Evolutionary conservation across 2,888 invertebrate species (phyloP), one percentile per base, ranked within the genome.

Genomic region (Bibio marci): DNA sequence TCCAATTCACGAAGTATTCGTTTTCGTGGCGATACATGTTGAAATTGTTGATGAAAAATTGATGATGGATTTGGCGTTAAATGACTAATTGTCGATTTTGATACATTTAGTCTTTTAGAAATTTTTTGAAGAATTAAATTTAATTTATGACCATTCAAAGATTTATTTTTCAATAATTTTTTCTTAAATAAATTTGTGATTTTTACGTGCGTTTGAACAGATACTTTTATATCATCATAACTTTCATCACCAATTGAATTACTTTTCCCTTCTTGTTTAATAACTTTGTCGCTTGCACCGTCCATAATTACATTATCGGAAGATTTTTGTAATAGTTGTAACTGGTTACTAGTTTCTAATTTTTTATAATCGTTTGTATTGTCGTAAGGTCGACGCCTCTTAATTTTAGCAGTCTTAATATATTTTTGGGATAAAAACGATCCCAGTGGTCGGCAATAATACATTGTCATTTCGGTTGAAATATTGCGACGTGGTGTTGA

Each of bases 1-100:
- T 86, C 86, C 54, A 86, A 69, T 58, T 86, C 85, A 39, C 83
- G 71, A 44, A 86, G 64, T 59, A 85, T 79, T 48, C 86, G 71
- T 56, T 86, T 86, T 30, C 86, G 69, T 37, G 86, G 86, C 43
- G 85, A 85, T 22, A 85, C 81, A 50, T 62, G 59, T 43, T 62
- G 61, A 43, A 59, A 59, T 45, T 58, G 58, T 44, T 57, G 55
- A 7, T 32, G 19, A 28, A 38, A 32, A 11, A 60, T 52, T 50
- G 58, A 54, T 38, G 57, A 53, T 35, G 52, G 39, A 27, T 47
- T 44, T 38, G 56, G 37, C 52, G 56, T 41, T 52, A 57, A 43
- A 54, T 52, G 54, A 53, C 40, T 41, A 22, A 22, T 22, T 22
- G 22, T 8, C 4, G 22, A 22, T 22, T 22, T 6, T 22, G 22